Percentiles rank a stretch among this genome's conserved stretches.
These are phyloP conservation scores for Proteles cristata DNA, from an alignment of 2,113 vertebrate species.

Conservation along the genomic window DNA sequence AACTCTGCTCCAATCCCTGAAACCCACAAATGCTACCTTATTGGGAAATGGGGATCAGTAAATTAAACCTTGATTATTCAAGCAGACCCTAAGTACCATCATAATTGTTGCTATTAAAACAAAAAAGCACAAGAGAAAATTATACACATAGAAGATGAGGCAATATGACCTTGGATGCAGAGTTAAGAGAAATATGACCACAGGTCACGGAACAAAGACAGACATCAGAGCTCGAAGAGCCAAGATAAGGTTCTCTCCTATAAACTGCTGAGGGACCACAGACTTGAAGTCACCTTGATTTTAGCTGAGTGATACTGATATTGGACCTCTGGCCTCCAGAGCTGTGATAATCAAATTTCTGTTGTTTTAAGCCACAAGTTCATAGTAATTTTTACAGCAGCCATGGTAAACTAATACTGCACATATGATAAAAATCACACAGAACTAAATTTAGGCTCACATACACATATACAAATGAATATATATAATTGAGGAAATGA, in stretches of 20 bases:
- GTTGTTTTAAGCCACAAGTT: too few relatives aligned
- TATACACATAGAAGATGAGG: fast-evolving
- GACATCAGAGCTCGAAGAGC: neutral
- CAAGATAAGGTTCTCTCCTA: neutral
- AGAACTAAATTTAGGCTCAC: neutral
- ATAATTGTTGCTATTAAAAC: neutral
- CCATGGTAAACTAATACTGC: neutral
- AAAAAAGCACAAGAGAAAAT: neutral
- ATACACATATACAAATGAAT: neutral
- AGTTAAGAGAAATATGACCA: neutral
- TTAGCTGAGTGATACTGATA: too few relatives aligned
- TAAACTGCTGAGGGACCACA: fast-evolving
- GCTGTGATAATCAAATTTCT: too few relatives aligned
- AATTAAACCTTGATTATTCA: neutral
- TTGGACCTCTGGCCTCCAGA: too few relatives aligned
- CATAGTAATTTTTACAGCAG: neutral
- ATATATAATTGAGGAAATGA: neutral
- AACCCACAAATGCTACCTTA: neutral
- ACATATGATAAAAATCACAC: neutral
- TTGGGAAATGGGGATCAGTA: neutral
- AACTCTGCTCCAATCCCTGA: neutral
- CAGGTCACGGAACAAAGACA: neutral
- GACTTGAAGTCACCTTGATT: neutral
- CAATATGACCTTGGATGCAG: neutral
- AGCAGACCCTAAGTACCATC: neutral